Conservation (phyloP, 2,113 vertebrate genomes). For the Nothobranchius furzeri region DNA sequence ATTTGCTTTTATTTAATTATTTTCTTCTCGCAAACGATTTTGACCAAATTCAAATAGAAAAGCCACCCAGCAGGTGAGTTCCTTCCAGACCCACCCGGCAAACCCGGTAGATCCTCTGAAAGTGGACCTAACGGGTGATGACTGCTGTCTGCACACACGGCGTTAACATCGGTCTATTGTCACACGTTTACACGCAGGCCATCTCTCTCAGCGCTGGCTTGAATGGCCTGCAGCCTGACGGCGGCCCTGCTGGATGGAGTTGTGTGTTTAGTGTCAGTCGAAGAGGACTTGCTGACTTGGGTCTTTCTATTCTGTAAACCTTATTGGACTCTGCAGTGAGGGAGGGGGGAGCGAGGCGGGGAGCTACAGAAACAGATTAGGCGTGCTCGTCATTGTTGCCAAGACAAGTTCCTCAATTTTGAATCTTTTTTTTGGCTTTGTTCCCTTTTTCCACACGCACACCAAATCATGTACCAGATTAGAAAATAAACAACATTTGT, state of each 20-base stretch:
- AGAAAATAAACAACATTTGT: conserved; percentile 55
- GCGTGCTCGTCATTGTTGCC: conserved; percentile 68
- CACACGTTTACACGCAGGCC: conserved; percentile 60
- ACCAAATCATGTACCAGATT: conserved; percentile 58
- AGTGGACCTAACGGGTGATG: neutral
- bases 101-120: neutral
- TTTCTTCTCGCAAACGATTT: conserved; percentile 32
- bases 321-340: conserved; percentile 73
- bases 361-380: conserved; percentile 71
- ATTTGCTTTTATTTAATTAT: conserved; percentile 50
- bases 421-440: conserved; percentile 34
- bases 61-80: neutral
- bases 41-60: conserved; percentile 37
- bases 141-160: too few species aligned
- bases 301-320: conserved; percentile 78
- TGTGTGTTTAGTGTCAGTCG: conserved; percentile 67
- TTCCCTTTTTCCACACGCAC: conserved; percentile 23
- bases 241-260: conserved; percentile 60
- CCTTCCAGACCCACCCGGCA: too few species aligned
- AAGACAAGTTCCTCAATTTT: conserved; percentile 69
- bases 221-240: conserved; percentile 69
- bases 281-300: conserved; percentile 78
- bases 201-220: conserved; percentile 63
- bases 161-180: conserved; percentile 60
- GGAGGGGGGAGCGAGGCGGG: conserved; percentile 24